phyloP scores from a whole-genome alignment of 2,797 vertebrate species.

The Sebastes kiyomatsui region DNA sequence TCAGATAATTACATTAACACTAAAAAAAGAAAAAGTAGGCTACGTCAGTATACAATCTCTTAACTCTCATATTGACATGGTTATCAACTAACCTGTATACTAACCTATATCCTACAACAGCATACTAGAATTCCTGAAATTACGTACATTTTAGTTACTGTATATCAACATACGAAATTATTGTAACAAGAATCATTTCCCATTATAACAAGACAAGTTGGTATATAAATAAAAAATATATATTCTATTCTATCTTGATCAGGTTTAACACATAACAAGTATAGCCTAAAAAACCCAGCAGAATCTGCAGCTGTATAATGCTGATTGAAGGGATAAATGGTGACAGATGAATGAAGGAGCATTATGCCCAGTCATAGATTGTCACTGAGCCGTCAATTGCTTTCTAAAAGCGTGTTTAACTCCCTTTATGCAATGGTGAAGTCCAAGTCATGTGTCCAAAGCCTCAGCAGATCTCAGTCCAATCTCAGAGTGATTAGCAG shows the following conservation, averaged over 20 bases:
- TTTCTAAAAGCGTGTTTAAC: slow-evolving; percentile 64
- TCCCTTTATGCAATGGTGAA: slow-evolving; percentile 71
- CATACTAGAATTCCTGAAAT: too few relatives aligned
- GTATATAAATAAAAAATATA: too few relatives aligned
- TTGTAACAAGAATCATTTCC: not conserved
- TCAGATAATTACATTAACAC: too few relatives aligned
- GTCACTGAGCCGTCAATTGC: slow-evolving; percentile 19
- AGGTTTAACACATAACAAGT: not conserved
- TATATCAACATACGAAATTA: not conserved
- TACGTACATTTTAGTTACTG: not conserved
- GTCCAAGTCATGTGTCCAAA: slow-evolving; percentile 81
- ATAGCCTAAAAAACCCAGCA: not conserved
- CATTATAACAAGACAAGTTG: not conserved
- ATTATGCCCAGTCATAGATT: slow-evolving; percentile 40
- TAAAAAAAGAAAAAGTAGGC: rapidly evolving
- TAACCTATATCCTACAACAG: too few relatives aligned
- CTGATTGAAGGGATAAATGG: not conserved
- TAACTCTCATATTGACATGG: too few relatives aligned
- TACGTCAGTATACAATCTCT: too few relatives aligned
- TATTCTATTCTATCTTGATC: not conserved
- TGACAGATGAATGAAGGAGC: not conserved
- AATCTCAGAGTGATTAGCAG: slow-evolving; percentile 86
- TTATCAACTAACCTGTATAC: too few relatives aligned
- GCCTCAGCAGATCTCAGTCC: slow-evolving; percentile 83
- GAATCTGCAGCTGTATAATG: not conserved